These are phyloP conservation scores for Dreissena polymorpha DNA, from an alignment of 1,140 invertebrate genomes.

Conservation along the genomic window DNA sequence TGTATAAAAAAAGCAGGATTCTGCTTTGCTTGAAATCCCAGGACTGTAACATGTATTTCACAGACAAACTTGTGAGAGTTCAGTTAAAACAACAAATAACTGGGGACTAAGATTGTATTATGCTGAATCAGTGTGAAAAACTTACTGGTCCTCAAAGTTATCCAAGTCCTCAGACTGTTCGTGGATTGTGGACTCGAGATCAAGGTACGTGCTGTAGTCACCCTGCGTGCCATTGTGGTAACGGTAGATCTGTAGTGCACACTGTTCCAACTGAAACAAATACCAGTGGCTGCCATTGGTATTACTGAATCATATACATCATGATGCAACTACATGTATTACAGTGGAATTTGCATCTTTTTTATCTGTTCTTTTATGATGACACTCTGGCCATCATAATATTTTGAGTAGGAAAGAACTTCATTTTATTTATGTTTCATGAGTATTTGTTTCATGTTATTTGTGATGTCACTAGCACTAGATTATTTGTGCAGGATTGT, in stretches of 20 bases:
- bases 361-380: neutral
- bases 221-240: slow-evolving; percentile 87
- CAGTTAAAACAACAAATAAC: no score
- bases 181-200: slow-evolving; percentile 95
- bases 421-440: no score
- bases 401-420: no score
- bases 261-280: slow-evolving; percentile 93
- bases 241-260: slow-evolving; percentile 96
- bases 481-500: no score
- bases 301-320: neutral
- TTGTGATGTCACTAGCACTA: no score
- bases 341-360: neutral
- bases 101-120: no score
- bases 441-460: no score
- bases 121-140: slow-evolving; percentile 61
- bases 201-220: slow-evolving; percentile 95
- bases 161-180: slow-evolving; percentile 98
- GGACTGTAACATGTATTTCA: no score
- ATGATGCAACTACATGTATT: neutral
- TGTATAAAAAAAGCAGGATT: no score
- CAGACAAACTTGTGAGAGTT: no score
- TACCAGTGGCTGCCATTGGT: neutral
- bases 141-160: slow-evolving; percentile 96
- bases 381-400: no score
- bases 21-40: no score